These are phyloP conservation scores for Callipepla californica DNA, from an alignment of 2,113 vertebrate species.

Conservation along the genomic window DNA sequence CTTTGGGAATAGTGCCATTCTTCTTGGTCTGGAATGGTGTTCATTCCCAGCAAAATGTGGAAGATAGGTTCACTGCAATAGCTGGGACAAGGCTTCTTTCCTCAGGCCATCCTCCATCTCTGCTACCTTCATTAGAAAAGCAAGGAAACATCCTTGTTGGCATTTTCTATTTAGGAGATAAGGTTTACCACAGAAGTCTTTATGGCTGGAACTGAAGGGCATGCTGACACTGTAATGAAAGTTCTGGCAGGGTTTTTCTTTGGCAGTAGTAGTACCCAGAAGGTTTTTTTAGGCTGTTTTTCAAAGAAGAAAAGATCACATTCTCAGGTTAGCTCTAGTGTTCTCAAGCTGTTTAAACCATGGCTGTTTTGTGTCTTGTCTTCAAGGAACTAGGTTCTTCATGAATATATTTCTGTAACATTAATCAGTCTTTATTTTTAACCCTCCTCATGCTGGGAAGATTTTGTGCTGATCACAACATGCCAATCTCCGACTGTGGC, in stretches of 20 bases:
- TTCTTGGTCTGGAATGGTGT: not conserved
- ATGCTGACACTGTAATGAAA: not conserved
- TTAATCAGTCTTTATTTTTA: not conserved
- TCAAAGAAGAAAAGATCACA: not conserved
- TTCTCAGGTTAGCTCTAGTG: not conserved
- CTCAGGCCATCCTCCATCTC: not conserved
- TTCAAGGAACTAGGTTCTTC: not conserved
- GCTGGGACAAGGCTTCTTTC: not conserved
- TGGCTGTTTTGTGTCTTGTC: not conserved
- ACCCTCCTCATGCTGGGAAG: not conserved
- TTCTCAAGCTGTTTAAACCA: not conserved
- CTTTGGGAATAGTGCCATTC: not conserved
- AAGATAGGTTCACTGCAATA: not conserved
- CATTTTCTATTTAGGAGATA: not conserved
- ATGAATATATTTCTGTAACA: not conserved
- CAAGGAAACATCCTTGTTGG: not conserved
- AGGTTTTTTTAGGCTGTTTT: not conserved
- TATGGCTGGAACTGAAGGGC: not conserved
- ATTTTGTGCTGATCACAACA: not conserved
- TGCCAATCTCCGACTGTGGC: not conserved
- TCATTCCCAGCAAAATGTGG: not conserved
- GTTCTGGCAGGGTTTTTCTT: not conserved
- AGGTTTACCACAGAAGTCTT: not conserved
- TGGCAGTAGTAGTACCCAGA: not conserved
- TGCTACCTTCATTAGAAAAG: not conserved